Evolutionary conservation across 2,113 vertebrate genomes (phyloP).

Genomic region (Spea multiplicata): DNA sequence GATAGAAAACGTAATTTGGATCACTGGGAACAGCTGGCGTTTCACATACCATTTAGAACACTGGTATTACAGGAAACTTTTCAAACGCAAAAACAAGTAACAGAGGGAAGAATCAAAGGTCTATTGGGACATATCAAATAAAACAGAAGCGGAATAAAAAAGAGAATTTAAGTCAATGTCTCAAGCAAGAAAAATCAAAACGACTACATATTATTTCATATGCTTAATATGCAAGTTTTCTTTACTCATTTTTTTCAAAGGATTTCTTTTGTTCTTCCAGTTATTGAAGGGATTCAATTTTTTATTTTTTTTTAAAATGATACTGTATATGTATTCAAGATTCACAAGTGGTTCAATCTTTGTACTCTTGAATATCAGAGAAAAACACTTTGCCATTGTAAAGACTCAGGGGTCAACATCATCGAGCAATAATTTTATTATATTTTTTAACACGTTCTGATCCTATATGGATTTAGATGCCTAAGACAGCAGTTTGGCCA

Average conservation of each 20-base stretch:
- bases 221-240: slow-evolving; percentile 24
- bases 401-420: too few species aligned
- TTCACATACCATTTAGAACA: slow-evolving; percentile 47
- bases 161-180: slow-evolving; percentile 50
- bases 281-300: not conserved
- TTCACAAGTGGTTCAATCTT: not conserved
- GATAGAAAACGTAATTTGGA: slow-evolving; percentile 49
- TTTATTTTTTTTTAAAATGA: too few species aligned
- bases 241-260: slow-evolving; percentile 12
- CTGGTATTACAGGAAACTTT: slow-evolving; percentile 48
- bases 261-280: not conserved
- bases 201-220: slow-evolving; percentile 45
- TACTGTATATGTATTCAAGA: too few species aligned
- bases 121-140: slow-evolving; percentile 48
- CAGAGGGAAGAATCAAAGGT: slow-evolving; percentile 43
- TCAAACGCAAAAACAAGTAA: slow-evolving; percentile 45
- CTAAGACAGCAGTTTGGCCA: too few species aligned
- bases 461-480: too few species aligned
- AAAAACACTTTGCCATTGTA: not conserved
- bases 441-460: too few species aligned
- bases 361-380: not conserved
- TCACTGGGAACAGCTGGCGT: slow-evolving; percentile 44
- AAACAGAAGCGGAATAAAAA: slow-evolving; percentile 54
- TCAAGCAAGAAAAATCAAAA: slow-evolving; percentile 51
- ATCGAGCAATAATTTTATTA: too few species aligned